phyloP scores from a whole-genome alignment of 2,888 invertebrate genomes.

The Eubasilissa splendida region DNA sequence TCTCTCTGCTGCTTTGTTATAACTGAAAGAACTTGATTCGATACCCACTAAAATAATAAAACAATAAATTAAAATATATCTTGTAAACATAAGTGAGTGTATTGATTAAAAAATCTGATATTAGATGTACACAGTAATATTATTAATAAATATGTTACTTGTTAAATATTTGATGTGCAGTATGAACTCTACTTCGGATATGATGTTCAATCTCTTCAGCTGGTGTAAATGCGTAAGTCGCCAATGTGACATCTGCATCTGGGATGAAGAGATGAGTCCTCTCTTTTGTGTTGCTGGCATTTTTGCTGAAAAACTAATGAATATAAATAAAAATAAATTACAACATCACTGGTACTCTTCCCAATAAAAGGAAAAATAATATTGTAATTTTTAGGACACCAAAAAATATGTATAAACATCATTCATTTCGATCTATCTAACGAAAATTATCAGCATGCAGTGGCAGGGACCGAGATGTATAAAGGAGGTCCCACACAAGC shows the following conservation, averaged over 20 bases:
- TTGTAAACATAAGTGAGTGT: too few species aligned
- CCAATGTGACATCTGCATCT: slow-evolving; percentile 67
- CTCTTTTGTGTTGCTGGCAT: slow-evolving; percentile 66
- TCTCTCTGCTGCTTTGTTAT: slow-evolving; percentile 64
- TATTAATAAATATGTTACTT: slow-evolving; percentile 63
- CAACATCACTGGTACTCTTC: too few species aligned
- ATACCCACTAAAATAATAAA: slow-evolving; percentile 70
- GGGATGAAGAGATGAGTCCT: slow-evolving; percentile 66
- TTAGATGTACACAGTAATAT: too few species aligned
- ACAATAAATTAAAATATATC: neutral
- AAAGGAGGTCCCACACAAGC: too few species aligned
- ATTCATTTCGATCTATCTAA: too few species aligned
- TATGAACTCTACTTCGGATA: slow-evolving; percentile 69
- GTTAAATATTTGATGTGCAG: slow-evolving; percentile 70
- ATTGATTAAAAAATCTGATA: too few species aligned
- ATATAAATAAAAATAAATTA: too few species aligned
- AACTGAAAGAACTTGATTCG: slow-evolving; percentile 72
- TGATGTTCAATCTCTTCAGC: slow-evolving; percentile 62
- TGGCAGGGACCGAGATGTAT: too few species aligned
- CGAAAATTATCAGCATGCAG: too few species aligned
- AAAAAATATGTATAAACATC: too few species aligned
- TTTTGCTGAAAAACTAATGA: slow-evolving; percentile 64
- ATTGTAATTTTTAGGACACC: too few species aligned
- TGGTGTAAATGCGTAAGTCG: slow-evolving; percentile 62
- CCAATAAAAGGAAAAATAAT: too few species aligned